A percentile compares a stretch with the other conserved stretches of the same genome.
Evolutionary conservation across 2,113 vertebrate species (phyloP).

Genomic region (Tupaia tana): DNA sequence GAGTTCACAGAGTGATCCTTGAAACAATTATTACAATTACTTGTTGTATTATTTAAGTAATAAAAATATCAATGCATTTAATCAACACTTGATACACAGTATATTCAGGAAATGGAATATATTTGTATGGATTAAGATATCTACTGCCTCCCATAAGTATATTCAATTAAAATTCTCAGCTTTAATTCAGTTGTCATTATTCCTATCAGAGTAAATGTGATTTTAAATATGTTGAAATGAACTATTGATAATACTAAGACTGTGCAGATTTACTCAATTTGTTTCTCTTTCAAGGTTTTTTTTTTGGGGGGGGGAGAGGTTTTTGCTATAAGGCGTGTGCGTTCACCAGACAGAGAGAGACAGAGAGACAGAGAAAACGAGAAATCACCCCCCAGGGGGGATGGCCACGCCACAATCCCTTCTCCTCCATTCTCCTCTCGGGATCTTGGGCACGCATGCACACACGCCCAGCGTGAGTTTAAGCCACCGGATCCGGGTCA

Average conservation of each 20-base stretch:
- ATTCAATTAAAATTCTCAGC: not conserved
- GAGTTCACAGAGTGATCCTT: not conserved
- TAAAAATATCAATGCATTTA: not conserved
- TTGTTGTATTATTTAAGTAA: not conserved
- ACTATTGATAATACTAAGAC: not conserved
- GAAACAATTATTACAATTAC: not conserved
- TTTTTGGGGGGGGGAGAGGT: no score
- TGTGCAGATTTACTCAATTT: not conserved
- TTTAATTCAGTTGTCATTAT: not conserved
- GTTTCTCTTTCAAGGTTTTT: not conserved
- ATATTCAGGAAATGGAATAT: not conserved
- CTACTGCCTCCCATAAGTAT: not conserved
- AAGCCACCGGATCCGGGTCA: no score
- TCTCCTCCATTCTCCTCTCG: no score
- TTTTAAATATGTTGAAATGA: not conserved
- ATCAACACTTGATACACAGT: not conserved
- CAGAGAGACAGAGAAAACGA: no score
- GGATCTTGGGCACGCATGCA: no score
- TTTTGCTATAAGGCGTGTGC: no score
- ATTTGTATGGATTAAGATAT: not conserved
- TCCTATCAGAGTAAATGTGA: not conserved
- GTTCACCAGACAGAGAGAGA: no score
- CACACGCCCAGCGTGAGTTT: no score
- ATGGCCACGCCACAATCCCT: no score
- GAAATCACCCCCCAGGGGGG: no score